These are phyloP conservation scores for Phalacrocorax carbo DNA, from an alignment of 2,113 vertebrate genomes.

Conservation along the genomic window DNA sequence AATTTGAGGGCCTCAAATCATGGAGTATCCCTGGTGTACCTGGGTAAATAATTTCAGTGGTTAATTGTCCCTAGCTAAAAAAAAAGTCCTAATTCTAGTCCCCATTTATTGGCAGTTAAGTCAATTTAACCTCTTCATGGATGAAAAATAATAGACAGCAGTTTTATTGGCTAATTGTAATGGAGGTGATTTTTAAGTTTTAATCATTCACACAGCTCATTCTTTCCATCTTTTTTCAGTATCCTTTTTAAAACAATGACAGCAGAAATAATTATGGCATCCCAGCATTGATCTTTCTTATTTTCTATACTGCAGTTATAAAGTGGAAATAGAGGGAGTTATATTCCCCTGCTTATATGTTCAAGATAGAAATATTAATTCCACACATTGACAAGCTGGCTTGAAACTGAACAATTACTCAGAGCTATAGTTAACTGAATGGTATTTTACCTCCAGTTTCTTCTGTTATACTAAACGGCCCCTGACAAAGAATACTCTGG, in stretches of 20 bases:
- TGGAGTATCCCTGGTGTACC: neutral
- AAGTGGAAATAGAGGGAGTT: neutral
- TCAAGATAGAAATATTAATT: slow-evolving; percentile 1
- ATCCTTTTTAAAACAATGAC: neutral
- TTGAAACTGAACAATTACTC: neutral
- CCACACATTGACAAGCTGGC: neutral
- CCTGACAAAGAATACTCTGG: neutral
- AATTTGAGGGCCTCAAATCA: neutral
- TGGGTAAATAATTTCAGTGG: neutral
- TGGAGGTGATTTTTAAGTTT: neutral
- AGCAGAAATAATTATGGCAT: neutral
- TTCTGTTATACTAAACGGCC: neutral
- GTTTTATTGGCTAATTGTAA: neutral
- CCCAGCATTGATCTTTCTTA: neutral
- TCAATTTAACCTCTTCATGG: neutral
- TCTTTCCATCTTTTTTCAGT: neutral
- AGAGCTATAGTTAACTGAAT: neutral
- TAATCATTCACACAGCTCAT: neutral
- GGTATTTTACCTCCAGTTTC: neutral
- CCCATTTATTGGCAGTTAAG: neutral
- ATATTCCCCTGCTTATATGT: neutral
- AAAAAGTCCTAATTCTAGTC: neutral
- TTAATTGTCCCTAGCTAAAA: neutral
- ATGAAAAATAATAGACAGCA: neutral
- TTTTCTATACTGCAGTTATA: neutral